Evolutionary conservation across 92 coral and sea anemone genomes (phyloP), one percentile per base, ranked within the genome.

Genomic region (Scolanthus callimorphus): DNA sequence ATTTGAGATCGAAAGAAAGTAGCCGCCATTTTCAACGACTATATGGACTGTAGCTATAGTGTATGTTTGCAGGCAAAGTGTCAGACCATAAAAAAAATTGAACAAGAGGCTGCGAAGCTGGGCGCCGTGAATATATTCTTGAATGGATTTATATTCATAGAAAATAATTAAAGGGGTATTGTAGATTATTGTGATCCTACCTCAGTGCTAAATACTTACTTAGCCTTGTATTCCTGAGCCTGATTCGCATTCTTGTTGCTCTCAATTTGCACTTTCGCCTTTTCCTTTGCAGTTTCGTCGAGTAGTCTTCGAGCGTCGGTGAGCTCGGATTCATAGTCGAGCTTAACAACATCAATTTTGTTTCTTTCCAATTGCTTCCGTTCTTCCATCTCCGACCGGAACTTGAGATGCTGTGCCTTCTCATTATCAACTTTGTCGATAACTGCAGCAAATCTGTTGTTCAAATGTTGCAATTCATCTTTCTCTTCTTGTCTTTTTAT

Each of bases 281-380:
- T 92, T 39, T 92, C 98, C 52, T 84, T 92, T 0, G 98, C 96
- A 6, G 96, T 88, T 20, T 88, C 96, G 60, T 92, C 98, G 4
- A 92, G 70, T 63, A 92, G 70, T 47, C 91, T 79, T 44, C 98
- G 70, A 3, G 94, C 96, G 44, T 92, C 98, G 20, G 85, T 73
- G 3, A 92, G 78, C 63, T 92, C 98, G 30, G 91, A 50, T 62
- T 92, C 98, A 49, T 79, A 89, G 77, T 74, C 56, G 27, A 47
- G 59, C 55, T 79, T 89, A 34, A 92, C 82, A 55, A 51, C 77
- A 20, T 74, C 85, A 13, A 92, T 82, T 64, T 92, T 96, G 22
- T 80, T 88, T 48, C 81, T 77, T 12, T 78, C 67, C 19, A 82
- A 63, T 31, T 76, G 82, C 56, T 67, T 92, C 9, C 81, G 74